Evolutionary conservation across 2,113 vertebrate genomes (phyloP).

Genomic region (Gobio gobio): DNA sequence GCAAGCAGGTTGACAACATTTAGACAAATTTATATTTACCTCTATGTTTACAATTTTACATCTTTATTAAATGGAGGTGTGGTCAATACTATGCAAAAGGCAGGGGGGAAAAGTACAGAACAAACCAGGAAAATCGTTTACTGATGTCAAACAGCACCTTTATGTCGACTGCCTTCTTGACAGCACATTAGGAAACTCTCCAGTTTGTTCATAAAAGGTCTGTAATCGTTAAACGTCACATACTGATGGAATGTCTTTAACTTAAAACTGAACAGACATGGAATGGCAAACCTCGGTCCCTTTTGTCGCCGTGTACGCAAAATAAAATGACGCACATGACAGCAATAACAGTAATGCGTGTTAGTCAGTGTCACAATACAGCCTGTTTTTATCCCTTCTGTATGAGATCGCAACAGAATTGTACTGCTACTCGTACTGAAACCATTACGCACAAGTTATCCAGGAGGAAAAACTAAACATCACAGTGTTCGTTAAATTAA

Average conservation of each 20-base stretch:
- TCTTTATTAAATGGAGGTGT: slow-evolving; percentile 53
- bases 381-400: slow-evolving; percentile 75
- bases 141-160: slow-evolving; percentile 65
- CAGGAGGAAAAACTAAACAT: slow-evolving; percentile 75
- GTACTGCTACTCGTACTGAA: slow-evolving; percentile 58
- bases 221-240: slow-evolving; percentile 42
- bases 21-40: slow-evolving; percentile 67
- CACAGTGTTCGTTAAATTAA: slow-evolving; percentile 85
- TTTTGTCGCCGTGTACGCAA: slow-evolving; percentile 57
- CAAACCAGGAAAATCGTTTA: slow-evolving; percentile 51
- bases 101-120: background rate
- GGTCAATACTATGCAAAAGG: slow-evolving; percentile 42
- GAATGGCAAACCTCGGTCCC: slow-evolving; percentile 63
- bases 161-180: slow-evolving; percentile 32
- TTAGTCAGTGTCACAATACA: slow-evolving; percentile 81
- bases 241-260: slow-evolving; percentile 68
- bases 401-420: slow-evolving; percentile 76
- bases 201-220: slow-evolving; percentile 53
- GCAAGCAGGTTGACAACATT: slow-evolving; percentile 56
- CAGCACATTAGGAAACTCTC: slow-evolving; percentile 53
- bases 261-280: slow-evolving; percentile 52
- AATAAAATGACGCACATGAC: slow-evolving; percentile 53
- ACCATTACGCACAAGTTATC: slow-evolving; percentile 35
- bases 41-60: slow-evolving; percentile 73
- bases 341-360: slow-evolving; percentile 57